phyloP scores from a whole-genome alignment of 2,888 invertebrate genomes.

The Aproaerema taeniolella region DNA sequence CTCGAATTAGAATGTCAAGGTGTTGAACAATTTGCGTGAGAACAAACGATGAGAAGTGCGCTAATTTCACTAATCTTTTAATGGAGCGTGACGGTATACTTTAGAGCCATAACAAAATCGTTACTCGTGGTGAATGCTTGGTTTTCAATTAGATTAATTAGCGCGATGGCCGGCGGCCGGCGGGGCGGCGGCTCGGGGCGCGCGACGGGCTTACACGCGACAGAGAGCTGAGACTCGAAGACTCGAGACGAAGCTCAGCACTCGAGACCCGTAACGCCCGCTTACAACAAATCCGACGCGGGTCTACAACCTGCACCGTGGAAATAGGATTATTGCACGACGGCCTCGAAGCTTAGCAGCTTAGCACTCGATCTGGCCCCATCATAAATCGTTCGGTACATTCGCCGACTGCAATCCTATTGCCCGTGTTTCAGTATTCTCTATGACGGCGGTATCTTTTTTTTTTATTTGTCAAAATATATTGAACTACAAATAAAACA shows the following conservation, averaged over 20 bases:
- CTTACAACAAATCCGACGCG: conserved; percentile 23
- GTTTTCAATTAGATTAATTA: conserved; percentile 63
- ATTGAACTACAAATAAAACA: no score
- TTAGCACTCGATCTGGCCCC: conserved; percentile 47
- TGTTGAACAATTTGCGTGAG: conserved; percentile 11
- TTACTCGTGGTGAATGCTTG: conserved; percentile 29
- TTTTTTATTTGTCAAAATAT: no score
- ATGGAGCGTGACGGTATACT: conserved; percentile 18
- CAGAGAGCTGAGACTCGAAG: conserved; percentile 18
- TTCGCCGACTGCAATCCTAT: neutral
- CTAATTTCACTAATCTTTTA: conserved; percentile 18
- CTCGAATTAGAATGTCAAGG: no score
- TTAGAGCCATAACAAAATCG: conserved; percentile 27
- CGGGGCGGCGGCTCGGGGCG: conserved; percentile 14
- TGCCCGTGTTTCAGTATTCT: no score
- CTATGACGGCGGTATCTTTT: no score
- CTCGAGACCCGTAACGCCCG: no score
- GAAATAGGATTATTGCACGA: conserved; percentile 68
- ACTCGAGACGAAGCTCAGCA: neutral
- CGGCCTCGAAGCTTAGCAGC: conserved; percentile 54
- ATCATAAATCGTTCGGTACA: conserved; percentile 3
- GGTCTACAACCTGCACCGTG: conserved; percentile 65
- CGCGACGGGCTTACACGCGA: conserved; percentile 47
- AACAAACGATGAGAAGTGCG: conserved; percentile 6
- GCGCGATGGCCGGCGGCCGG: conserved; percentile 28